These are phyloP conservation scores for Sminthurides bifidus DNA, from an alignment of 1,140 invertebrate genomes.

Conservation along the genomic window DNA sequence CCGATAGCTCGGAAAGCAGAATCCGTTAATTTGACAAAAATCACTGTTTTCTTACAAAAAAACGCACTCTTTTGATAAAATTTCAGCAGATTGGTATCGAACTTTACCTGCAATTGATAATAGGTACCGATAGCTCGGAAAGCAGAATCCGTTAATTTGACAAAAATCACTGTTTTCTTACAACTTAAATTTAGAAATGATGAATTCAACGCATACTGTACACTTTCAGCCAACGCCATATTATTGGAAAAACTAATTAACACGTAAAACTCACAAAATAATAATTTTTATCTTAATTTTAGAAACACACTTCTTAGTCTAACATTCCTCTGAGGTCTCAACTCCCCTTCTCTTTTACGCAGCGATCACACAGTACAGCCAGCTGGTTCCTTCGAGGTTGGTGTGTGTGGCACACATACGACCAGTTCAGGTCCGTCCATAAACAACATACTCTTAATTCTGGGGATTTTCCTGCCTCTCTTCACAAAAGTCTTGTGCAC, in stretches of 20 bases:
- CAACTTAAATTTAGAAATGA: slow-evolving; percentile 61
- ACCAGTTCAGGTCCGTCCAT: too few species aligned
- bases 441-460: too few species aligned
- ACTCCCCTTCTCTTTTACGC: not conserved
- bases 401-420: too few species aligned
- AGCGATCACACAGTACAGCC: not conserved
- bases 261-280: not conserved
- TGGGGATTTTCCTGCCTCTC: too few species aligned
- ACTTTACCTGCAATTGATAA: too few species aligned
- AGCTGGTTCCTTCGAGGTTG: not conserved
- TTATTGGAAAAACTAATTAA: slow-evolving; percentile 12
- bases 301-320: not conserved
- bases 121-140: too few species aligned
- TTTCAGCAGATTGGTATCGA: too few species aligned
- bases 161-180: slow-evolving; percentile 73
- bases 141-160: slow-evolving; percentile 88
- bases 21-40: slow-evolving; percentile 56
- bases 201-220: slow-evolving; percentile 89
- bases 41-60: too few species aligned
- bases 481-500: too few species aligned
- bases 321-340: not conserved
- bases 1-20: too few species aligned
- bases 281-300: not conserved
- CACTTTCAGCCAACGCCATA: slow-evolving; percentile 85
- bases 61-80: too few species aligned